Evolutionary conservation across 2,888 invertebrate species (phyloP), one percentile per base, ranked within the genome.

Genomic region (Polietes domitor): DNA sequence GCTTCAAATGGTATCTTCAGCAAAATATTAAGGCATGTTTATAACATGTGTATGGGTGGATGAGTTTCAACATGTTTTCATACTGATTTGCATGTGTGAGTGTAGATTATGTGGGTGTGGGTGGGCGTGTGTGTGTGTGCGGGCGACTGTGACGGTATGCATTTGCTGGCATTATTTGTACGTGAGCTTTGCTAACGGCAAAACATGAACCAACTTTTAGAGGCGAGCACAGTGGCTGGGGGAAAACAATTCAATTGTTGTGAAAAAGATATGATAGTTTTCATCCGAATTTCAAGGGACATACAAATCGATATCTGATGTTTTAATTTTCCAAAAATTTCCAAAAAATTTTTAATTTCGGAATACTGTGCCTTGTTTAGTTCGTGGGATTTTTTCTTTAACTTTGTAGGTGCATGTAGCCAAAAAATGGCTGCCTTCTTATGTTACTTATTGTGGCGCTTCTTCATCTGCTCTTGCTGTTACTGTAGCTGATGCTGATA

Each of bases 21-120:
- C 68, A 71, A 82, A 70, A 74, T 73, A 74, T 82, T 78, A 32
- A 10, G 63, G 74, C 70, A 78, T 63, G 61, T 70, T 80, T 32
- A 32, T 32, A 32, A 7, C 32, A 32, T 32, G 41, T 76, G 21
- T 19, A 21, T 6, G 50, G n/a, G 50, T 37, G 17, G 50, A n/a
- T 50, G 50, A n/a, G 19, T 50, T 5, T 19, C 37, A 37, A 50
- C 21, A 53, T 53, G 19, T 21, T 21, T 53, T 21, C 21, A 1
- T 53, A 53, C 9, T 21, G 53, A 21, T 53, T 53, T 21, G 21
- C 7, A 21, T 21, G 53, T 53, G 19, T 53, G 53, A 7, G 19
- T 53, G 53, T 50, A 19, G 17, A 50, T 5, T n/a, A n/a, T 50
- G 50, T 1, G 3, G 1, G 7, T n/a, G n/a, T 50, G 50, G 15